Base-by-base conservation (phyloP, 2,888 invertebrate species). In the Lasioglossum figueresi region DNA sequence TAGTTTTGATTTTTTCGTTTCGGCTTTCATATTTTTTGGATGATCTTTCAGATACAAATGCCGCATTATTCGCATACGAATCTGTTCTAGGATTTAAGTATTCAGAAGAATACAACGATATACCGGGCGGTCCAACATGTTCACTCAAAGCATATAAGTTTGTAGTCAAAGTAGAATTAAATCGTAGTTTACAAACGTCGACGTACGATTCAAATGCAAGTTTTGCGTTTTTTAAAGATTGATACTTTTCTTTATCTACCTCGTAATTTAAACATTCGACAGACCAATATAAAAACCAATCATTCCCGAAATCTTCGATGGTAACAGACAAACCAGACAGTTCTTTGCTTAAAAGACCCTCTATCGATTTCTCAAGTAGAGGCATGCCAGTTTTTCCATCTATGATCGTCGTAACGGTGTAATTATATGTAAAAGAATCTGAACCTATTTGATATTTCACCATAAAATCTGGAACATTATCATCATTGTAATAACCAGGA, bases 221-320 rank as follows among this genome's bases (percentile, higher is more conserved):
- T 84, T 88, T 92, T 76, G 92, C 92, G 40, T 85, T 92, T 81
- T 91, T 92, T 4, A 93, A 78, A 92, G 96, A 96, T 83, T 95
- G 95, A 91, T 96, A 96, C 40, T 95, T 95, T 83, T 96, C 95
- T 85, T 95, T 96, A 23, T 95, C 95, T 73, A 95, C 95, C 83
- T 95, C 96, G 70, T 94, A 91, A 56, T 93, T 91, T 23, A 94
- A 93, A 91, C 97, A 97, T 91, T 97, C 97, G 1, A 97, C 96
- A 52, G 97, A 96, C 98, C 98, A 98, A 93, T 97, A 97, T 1
- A 98, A 94, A 92, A 97, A 98, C 93, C 97, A 96, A 93, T 98
- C 98, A 89, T 97, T 97, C 1, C 98, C 98, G 87, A 95, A 95
- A 14, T 96, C 96, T 88, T 96, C 96, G 84, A 96, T 95, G 27